Percentiles rank a stretch among this genome's conserved stretches.
Conservation (phyloP, 1,140 invertebrate genomes). For the Eciton burchellii region DNA sequence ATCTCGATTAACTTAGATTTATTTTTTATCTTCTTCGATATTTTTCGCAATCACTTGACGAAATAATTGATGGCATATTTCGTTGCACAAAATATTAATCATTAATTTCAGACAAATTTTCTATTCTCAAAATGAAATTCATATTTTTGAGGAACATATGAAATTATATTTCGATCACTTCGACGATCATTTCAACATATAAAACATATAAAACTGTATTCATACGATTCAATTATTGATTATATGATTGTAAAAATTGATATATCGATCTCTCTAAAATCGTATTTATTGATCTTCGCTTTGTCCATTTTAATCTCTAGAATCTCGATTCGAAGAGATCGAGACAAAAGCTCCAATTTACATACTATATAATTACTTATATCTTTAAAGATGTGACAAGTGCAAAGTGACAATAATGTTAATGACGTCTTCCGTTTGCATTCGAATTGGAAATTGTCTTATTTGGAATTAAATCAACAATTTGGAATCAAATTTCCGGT, state of each 20-base stretch:
- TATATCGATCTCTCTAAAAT: not conserved
- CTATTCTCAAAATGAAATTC: too few species aligned
- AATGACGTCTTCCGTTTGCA: not conserved
- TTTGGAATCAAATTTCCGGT: constrained; percentile 1
- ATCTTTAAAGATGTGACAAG: not conserved
- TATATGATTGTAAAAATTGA: constrained; percentile 3
- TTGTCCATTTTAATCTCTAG: not conserved
- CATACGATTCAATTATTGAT: not conserved
- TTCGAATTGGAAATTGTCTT: constrained; percentile 5
- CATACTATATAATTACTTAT: constrained; percentile 34
- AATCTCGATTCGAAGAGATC: not conserved
- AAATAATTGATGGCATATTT: too few species aligned
- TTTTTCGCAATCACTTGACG: too few species aligned
- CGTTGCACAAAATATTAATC: too few species aligned
- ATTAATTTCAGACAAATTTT: too few species aligned
- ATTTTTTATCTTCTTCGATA: too few species aligned
- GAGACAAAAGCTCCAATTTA: constrained; percentile 65
- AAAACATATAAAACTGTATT: not conserved
- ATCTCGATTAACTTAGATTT: too few species aligned
- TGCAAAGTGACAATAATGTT: constrained; percentile 33
- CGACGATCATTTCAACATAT: too few species aligned
- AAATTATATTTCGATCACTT: not conserved
- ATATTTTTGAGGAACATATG: too few species aligned
- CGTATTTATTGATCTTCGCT: not conserved
- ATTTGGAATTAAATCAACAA: too few species aligned